Evolutionary conservation across 2,888 invertebrate genomes (phyloP).

Genomic region (Andrena bucephala): DNA sequence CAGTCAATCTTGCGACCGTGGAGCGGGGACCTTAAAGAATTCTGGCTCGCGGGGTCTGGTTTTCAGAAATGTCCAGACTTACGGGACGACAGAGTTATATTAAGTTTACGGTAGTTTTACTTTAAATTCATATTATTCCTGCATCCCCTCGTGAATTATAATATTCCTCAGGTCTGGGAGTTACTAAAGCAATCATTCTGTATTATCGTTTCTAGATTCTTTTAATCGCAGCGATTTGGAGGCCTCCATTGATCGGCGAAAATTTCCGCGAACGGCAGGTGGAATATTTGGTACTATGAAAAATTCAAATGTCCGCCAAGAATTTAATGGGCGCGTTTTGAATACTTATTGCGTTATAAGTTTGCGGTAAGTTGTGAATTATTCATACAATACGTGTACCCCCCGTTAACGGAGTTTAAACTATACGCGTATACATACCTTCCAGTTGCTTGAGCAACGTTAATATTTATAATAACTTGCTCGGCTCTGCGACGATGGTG

Average conservation of each 20-base stretch:
- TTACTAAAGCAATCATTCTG: no score
- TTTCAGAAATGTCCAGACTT: no score
- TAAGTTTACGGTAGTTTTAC: no score
- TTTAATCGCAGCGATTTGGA: neutral
- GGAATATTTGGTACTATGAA: constrained; percentile 37
- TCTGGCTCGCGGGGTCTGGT: no score
- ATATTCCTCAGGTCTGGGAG: no score
- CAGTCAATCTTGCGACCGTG: no score
- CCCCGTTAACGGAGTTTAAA: constrained; percentile 49
- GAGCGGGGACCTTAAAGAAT: no score
- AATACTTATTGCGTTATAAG: constrained; percentile 56
- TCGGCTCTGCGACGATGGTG: neutral
- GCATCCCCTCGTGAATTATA: no score
- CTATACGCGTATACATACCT: constrained; percentile 31
- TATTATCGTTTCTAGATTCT: neutral
- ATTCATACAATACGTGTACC: constrained; percentile 49
- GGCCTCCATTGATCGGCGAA: neutral
- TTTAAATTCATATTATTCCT: no score
- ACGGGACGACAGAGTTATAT: no score
- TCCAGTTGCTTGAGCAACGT: constrained; percentile 28
- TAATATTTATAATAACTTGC: constrained; percentile 48
- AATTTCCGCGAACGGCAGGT: neutral
- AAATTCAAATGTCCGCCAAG: constrained; percentile 43
- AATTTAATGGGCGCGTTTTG: constrained; percentile 44
- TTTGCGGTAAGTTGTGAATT: constrained; percentile 49